Evolutionary conservation across 2,113 vertebrate genomes (phyloP).

Genomic region (Raja brachyura): DNA sequence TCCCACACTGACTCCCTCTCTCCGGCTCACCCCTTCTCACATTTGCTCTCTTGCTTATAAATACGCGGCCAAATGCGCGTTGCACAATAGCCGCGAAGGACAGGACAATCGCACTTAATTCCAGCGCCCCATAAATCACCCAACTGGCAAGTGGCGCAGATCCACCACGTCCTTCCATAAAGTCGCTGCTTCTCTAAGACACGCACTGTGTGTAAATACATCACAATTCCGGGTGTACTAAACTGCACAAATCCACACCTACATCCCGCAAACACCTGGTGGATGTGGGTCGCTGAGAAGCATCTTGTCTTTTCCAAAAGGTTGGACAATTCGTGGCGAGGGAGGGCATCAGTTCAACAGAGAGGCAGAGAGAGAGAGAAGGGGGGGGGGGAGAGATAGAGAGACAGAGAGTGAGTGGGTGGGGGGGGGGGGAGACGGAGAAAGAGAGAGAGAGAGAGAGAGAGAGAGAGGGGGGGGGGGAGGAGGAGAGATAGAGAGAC

Average conservation of each 20-base stretch:
- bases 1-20: slow-evolving; percentile 6
- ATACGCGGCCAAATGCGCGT: neutral
- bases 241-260: neutral
- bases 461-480: no score
- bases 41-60: neutral
- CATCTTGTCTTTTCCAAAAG: neutral
- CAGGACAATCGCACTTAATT: neutral
- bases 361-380: neutral
- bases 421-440: no score
- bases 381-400: no score
- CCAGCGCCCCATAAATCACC: neutral
- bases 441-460: no score
- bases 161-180: neutral
- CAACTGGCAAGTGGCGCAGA: neutral
- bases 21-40: neutral
- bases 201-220: neutral
- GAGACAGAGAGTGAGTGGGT: no score
- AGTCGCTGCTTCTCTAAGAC: neutral
- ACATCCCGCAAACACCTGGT: neutral
- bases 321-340: neutral
- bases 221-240: neutral
- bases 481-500: no score
- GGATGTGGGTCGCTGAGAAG: neutral
- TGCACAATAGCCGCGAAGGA: neutral
- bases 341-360: neutral